Conservation (phyloP, 30 jellyfish, hydroid and myxozoan genomes). For the Turritopsis dohrnii region DNA sequence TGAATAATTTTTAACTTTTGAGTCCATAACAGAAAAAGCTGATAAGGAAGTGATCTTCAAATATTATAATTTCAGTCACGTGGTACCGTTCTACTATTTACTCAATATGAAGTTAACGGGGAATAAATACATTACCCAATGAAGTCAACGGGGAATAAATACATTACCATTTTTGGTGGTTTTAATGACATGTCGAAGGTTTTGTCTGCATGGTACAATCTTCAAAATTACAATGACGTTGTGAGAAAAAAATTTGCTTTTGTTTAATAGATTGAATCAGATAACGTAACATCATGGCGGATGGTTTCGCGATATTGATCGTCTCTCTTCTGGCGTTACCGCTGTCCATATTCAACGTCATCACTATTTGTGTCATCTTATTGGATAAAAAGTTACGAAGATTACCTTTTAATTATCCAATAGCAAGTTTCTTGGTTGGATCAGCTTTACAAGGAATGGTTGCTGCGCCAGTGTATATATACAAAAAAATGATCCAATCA, state of each 20-base stretch:
- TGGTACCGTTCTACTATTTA: too few relatives aligned
- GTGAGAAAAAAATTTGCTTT: neutral
- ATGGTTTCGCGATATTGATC: conserved; percentile 10
- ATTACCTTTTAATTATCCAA: neutral
- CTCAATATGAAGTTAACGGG: too few relatives aligned
- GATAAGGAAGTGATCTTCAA: too few relatives aligned
- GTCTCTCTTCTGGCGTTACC: neutral
- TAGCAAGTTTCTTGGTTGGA: conserved; percentile 1
- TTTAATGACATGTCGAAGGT: too few relatives aligned
- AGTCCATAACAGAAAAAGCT: too few relatives aligned
- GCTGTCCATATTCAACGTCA: conserved; percentile 10
- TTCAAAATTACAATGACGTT: too few relatives aligned
- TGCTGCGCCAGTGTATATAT: neutral
- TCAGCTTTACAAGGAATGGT: conserved; percentile 1
- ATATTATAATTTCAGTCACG: too few relatives aligned
- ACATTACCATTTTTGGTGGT: too few relatives aligned
- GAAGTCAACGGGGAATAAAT: too few relatives aligned
- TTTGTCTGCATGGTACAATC: too few relatives aligned
- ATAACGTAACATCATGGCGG: neutral
- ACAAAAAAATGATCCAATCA: neutral
- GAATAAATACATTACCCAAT: too few relatives aligned
- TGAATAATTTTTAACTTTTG: too few relatives aligned
- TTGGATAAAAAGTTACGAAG: neutral
- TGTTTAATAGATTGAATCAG: neutral
- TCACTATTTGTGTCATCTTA: neutral